These are phyloP conservation scores for Marisa cornuarietis DNA, from an alignment of 1,140 invertebrate genomes.

Conservation along the genomic window DNA sequence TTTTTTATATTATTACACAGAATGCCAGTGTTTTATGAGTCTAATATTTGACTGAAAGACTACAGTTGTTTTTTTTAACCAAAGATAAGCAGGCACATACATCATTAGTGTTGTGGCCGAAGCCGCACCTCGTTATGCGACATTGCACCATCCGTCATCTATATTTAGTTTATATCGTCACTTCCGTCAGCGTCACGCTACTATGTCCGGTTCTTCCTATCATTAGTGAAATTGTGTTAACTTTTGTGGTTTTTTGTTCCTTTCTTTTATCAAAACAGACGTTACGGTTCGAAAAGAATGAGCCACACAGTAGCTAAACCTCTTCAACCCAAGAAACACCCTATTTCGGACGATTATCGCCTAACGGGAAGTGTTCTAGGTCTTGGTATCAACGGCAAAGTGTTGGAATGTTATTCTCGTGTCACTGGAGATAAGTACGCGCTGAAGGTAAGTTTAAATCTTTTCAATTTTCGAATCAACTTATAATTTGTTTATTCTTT, in stretches of 20 bases:
- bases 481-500: too few species aligned
- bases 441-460: slow-evolving; percentile 76
- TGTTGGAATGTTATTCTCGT: slow-evolving; percentile 74
- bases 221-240: slow-evolving; percentile 15
- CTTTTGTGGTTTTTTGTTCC: slow-evolving; percentile 12
- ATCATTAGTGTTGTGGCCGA: too few species aligned
- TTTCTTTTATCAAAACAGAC: slow-evolving; percentile 18
- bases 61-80: too few species aligned
- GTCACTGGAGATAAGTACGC: slow-evolving; percentile 81
- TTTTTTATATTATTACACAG: too few species aligned
- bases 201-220: slow-evolving; percentile 30
- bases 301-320: slow-evolving; percentile 29
- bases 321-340: slow-evolving; percentile 69
- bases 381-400: slow-evolving; percentile 97
- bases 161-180: slow-evolving; percentile 39
- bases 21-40: too few species aligned
- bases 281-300: slow-evolving; percentile 17
- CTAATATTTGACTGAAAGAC: too few species aligned
- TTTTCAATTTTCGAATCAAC: too few species aligned
- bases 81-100: too few species aligned
- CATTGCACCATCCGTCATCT: slow-evolving; percentile 12
- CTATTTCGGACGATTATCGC: slow-evolving; percentile 91
- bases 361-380: slow-evolving; percentile 94
- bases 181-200: slow-evolving; percentile 33
- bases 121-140: too few species aligned